phyloP scores from a whole-genome alignment of 2,888 invertebrate species.

The Danaus chrysippus region DNA sequence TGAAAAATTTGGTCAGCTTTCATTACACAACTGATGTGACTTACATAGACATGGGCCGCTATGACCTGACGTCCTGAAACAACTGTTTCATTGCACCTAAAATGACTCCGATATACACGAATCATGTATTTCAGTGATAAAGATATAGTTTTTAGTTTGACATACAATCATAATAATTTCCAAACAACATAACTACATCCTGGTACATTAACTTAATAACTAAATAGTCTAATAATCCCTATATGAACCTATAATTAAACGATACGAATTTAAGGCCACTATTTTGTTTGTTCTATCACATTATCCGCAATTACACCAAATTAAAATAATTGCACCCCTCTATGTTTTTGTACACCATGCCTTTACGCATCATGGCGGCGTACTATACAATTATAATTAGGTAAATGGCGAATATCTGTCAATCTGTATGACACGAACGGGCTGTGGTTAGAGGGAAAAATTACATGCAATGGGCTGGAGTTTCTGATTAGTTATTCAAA shows the following conservation, averaged over 20 bases:
- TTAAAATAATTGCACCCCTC: constrained; percentile 8
- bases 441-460: constrained; percentile 42
- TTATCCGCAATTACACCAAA: constrained; percentile 6
- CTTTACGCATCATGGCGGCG: constrained; percentile 40
- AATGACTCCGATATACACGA: too few species aligned
- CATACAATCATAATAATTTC: not conserved
- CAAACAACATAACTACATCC: not conserved
- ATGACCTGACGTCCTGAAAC: too few species aligned
- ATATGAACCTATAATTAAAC: not conserved
- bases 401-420: constrained; percentile 45
- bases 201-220: not conserved
- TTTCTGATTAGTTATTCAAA: constrained; percentile 17
- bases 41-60: too few species aligned
- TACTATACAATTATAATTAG: constrained; percentile 50
- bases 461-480: constrained; percentile 44
- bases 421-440: constrained; percentile 49
- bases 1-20: not conserved
- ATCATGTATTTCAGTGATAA: too few species aligned
- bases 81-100: too few species aligned
- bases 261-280: not conserved
- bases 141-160: too few species aligned
- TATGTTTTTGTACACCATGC: constrained; percentile 22
- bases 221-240: not conserved
- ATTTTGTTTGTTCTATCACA: not conserved
- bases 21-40: not conserved